phyloP scores from a whole-genome alignment of 2,888 invertebrate genomes.

The Glyphotaelius pellucidus region DNA sequence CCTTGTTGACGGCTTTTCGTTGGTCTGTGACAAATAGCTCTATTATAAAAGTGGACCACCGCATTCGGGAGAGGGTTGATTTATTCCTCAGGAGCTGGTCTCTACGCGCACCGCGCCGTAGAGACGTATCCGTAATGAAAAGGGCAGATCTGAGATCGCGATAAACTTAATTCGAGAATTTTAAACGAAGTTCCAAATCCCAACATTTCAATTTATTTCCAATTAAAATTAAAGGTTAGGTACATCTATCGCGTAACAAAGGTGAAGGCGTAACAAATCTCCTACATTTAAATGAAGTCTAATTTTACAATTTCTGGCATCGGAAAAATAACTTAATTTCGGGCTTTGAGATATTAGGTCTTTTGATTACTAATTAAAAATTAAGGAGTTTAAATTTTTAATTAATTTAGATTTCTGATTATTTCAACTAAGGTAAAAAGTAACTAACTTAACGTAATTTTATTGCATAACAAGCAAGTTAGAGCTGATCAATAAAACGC shows the following conservation, averaged over 20 bases:
- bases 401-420: not conserved
- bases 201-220: not conserved
- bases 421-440: not conserved
- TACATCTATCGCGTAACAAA: not conserved
- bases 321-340: not conserved
- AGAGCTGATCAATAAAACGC: not conserved
- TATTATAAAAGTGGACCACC: not conserved
- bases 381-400: not conserved
- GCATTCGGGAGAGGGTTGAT: not conserved
- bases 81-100: not conserved
- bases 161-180: not conserved
- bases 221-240: not conserved
- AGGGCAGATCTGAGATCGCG: not conserved
- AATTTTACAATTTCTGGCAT: not conserved
- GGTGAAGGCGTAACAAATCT: not conserved
- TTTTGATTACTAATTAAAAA: not conserved
- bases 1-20: not conserved
- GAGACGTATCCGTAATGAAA: not conserved
- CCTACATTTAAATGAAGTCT: not conserved
- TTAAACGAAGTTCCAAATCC: not conserved
- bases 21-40: not conserved
- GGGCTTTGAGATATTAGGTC: not conserved
- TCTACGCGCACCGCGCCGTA: no score
- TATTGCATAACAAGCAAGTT: not conserved
- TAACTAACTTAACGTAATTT: not conserved